These are phyloP conservation scores for Lordiphosa stackelbergi DNA, from an alignment of 1,140 invertebrate genomes.

Conservation along the genomic window DNA sequence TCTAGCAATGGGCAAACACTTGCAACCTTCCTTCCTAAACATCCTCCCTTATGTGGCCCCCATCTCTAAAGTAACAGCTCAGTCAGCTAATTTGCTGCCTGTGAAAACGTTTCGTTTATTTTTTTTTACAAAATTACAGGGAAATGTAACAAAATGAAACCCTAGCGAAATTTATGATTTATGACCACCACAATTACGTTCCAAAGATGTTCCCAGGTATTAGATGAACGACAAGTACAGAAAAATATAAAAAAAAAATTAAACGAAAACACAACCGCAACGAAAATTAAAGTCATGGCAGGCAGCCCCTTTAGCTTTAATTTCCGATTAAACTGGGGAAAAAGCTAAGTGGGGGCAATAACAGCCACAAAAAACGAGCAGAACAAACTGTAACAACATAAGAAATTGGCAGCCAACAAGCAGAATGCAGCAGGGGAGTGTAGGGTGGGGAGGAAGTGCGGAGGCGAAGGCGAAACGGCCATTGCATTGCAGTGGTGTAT, in stretches of 20 bases:
- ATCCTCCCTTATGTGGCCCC: background rate
- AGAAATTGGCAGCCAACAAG: constrained; percentile 38
- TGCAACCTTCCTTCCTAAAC: background rate
- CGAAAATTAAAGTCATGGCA: constrained; percentile 71
- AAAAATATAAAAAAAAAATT: constrained; percentile 1
- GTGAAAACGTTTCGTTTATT: constrained; percentile 36
- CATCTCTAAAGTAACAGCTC: constrained; percentile 18
- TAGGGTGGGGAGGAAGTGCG: background rate
- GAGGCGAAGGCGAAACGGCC: constrained; percentile 36
- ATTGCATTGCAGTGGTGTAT: constrained; percentile 64
- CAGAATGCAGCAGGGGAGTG: constrained; percentile 44
- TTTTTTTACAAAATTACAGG: constrained; percentile 56
- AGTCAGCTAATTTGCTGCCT: constrained; percentile 49
- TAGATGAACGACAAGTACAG: constrained; percentile 17
- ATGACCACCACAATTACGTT: constrained; percentile 66
- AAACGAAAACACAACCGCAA: constrained; percentile 51
- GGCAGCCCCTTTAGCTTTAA: constrained; percentile 68
- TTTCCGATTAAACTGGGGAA: constrained; percentile 65
- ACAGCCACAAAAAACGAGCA: constrained; percentile 13
- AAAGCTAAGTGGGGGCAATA: constrained; percentile 49
- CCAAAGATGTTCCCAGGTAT: constrained; percentile 59
- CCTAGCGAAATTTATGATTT: constrained; percentile 63
- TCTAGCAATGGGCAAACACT: no score
- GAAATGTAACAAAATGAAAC: constrained; percentile 54
- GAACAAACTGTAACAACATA: constrained; percentile 30